Conservation (phyloP, 1,140 invertebrate species). For the Hormaphis cornu region DNA sequence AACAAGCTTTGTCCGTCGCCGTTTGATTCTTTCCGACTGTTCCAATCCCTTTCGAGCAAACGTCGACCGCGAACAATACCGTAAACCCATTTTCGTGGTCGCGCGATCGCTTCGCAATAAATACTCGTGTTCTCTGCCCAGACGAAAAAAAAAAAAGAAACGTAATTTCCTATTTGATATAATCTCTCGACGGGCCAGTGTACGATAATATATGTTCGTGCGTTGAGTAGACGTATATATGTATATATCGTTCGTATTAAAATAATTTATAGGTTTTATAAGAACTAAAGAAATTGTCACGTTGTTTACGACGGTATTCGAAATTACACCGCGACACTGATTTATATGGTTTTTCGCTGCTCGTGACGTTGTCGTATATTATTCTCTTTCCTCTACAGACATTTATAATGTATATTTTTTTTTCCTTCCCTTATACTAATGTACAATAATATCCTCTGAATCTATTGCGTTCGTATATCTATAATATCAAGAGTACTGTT, state of each 20-base stretch:
- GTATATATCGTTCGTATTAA: not conserved
- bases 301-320: not conserved
- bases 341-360: not conserved
- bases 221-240: not conserved
- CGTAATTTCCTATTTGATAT: no score
- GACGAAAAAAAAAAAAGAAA: no score
- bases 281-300: not conserved
- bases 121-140: no score
- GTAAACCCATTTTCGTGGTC: no score
- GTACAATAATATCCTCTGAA: not conserved
- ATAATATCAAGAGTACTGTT: constrained; percentile 1
- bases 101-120: no score
- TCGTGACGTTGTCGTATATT: not conserved
- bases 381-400: not conserved
- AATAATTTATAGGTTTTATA: not conserved
- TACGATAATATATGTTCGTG: no score
- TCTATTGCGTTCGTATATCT: not conserved
- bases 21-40: no score
- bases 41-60: no score
- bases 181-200: no score
- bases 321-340: not conserved
- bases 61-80: no score
- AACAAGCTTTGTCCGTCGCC: no score
- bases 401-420: not conserved
- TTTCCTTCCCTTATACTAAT: not conserved